phyloP scores from a whole-genome alignment of 1,140 invertebrate genomes.

The Pantala flavescens region DNA sequence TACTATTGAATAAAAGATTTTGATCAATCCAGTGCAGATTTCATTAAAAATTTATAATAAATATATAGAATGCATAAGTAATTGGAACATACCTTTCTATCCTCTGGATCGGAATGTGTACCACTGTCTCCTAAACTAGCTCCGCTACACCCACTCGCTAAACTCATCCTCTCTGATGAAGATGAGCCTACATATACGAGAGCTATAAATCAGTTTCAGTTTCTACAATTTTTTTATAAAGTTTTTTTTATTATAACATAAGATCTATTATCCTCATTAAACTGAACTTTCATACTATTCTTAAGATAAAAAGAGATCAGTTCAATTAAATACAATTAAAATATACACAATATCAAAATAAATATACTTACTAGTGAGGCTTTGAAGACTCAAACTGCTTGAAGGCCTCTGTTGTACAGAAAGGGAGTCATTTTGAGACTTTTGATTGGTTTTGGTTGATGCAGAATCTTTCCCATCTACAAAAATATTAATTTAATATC shows the following conservation, averaged over 20 bases:
- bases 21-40: too few species aligned
- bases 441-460: conserved; percentile 24
- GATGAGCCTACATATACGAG: conserved; percentile 44
- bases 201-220: background rate
- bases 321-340: background rate
- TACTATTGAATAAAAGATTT: too few species aligned
- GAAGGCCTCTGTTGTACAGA: conserved; percentile 44
- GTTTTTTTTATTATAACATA: background rate
- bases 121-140: conserved; percentile 70
- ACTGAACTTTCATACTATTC: background rate
- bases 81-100: conserved; percentile 43
- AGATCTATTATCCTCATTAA: too few species aligned
- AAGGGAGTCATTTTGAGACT: conserved; percentile 28
- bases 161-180: conserved; percentile 67
- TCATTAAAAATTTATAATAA: too few species aligned
- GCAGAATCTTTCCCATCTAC: conserved; percentile 30
- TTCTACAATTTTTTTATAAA: too few species aligned
- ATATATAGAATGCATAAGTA: too few species aligned
- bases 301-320: background rate
- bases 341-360: background rate
- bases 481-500: conserved; percentile 15
- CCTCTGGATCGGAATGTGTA: conserved; percentile 71
- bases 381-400: conserved; percentile 60
- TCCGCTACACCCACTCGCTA: conserved; percentile 58
- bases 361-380: conserved; percentile 49